Evolutionary conservation across 2,797 vertebrate species (phyloP), one percentile per base, ranked within the genome.

Genomic region (Acanthurus lineatus): DNA sequence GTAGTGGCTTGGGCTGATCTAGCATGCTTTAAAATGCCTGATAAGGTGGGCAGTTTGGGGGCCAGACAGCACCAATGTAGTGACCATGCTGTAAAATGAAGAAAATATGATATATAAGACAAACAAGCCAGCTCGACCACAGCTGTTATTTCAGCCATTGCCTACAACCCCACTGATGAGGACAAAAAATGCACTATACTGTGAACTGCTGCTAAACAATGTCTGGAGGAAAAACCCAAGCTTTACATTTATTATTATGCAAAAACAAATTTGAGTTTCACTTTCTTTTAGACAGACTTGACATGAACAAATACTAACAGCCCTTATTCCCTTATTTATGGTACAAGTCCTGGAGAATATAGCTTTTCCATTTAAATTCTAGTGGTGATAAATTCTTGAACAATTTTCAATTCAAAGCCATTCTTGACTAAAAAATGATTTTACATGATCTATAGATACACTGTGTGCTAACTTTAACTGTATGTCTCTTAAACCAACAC

Each of bases 1-100:
- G 47, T 73, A 58, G 51, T 17, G 17, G 57, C 16, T 63, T 69
- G 57, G 15, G 56, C 11, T 72, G 62, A n/a, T 79, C 28, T 12
- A 49, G 42, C 68, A 77, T 66, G 62, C 42, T 82, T 65, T 20
- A 64, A 83, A 73, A 73, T 56, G 72, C 57, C 68, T 56, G 48
- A 19, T 38, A 76, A 69, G 38, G 70, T 75, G 66, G 76, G 45
- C 25, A 71, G 66, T 9, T 57, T 51, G 38, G 51, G 32, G 20
- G 45, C 22, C 57, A 69, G 2, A 66, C 49, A 42, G 25, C 40
- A 38, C 4, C 28, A 40, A 58, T 38, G 69, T 63, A 20, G 51
- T 49, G 17, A 25, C 52, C 63, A 51, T 12, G 35, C 35, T 52
- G 60, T 22, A 57, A 32, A 16, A 25, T 44, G 8, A 28, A 25